Conservation (phyloP, 2,797 vertebrate genomes). For the Acrossocheilus wenchowensis region DNA sequence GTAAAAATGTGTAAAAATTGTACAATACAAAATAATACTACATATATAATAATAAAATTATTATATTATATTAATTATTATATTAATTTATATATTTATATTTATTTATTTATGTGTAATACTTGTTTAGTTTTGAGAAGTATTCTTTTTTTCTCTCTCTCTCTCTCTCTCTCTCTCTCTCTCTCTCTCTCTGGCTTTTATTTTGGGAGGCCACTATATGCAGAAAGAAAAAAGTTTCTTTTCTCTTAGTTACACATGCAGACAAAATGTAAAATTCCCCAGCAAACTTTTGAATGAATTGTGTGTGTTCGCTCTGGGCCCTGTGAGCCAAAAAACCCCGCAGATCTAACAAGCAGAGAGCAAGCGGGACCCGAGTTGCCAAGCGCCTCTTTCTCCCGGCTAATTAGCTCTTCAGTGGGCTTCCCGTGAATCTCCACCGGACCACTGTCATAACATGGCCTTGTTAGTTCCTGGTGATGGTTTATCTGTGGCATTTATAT, state of each 20-base stretch:
- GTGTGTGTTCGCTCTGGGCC: background rate
- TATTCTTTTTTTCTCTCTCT: background rate
- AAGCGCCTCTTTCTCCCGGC: conserved; percentile 67
- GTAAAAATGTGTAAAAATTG: no score
- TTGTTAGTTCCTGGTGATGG: conserved; percentile 70
- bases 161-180: background rate
- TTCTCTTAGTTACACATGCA: background rate
- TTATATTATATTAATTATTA: no score
- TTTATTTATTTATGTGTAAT: background rate
- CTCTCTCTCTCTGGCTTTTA: background rate
- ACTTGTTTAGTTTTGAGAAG: background rate
- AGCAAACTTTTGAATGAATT: conserved; percentile 14
- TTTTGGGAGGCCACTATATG: background rate
- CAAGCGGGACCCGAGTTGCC: conserved; percentile 56
- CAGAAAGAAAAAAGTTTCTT: background rate
- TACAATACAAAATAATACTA: no score
- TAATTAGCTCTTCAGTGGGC: conserved; percentile 70
- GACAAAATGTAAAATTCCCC: background rate
- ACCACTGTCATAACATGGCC: conserved; percentile 65
- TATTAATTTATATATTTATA: no score
- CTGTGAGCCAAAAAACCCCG: background rate
- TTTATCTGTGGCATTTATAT: conserved; percentile 69
- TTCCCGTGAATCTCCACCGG: conserved; percentile 54
- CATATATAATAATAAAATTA: no score
- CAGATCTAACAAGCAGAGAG: conserved; percentile 43